Percentiles rank a stretch among this genome's conserved stretches.
Evolutionary conservation across 2,888 invertebrate genomes (phyloP).

Genomic region (Priocnemis perturbator): DNA sequence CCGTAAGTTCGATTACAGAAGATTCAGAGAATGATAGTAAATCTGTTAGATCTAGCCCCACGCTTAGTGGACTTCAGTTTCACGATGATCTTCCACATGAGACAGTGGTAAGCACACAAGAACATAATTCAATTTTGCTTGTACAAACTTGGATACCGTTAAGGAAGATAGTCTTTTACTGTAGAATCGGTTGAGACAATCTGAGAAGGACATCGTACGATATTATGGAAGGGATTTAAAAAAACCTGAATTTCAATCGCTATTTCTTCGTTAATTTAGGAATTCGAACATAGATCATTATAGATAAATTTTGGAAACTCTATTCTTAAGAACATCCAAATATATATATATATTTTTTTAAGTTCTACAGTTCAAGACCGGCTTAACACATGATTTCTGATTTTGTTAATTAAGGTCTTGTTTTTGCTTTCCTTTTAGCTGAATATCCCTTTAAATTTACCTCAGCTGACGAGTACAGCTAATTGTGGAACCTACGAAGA

Average conservation of each 20-base stretch:
- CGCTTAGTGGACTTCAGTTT: slow-evolving; percentile 89
- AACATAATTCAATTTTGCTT: background rate
- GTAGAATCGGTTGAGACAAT: too few species aligned
- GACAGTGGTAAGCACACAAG: slow-evolving; percentile 82
- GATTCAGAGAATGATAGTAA: slow-evolving; percentile 78
- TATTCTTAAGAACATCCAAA: too few species aligned
- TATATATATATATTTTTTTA: too few species aligned
- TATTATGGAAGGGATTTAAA: too few species aligned
- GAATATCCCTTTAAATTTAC: slow-evolving; percentile 89
- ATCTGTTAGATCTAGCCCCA: slow-evolving; percentile 78
- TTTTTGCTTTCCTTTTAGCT: slow-evolving; percentile 77
- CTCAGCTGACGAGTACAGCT: slow-evolving; percentile 80
- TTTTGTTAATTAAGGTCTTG: background rate
- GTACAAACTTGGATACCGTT: too few species aligned
- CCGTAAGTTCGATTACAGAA: slow-evolving; percentile 82
- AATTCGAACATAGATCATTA: too few species aligned
- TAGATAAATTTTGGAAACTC: slow-evolving; percentile 7
- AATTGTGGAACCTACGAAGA: slow-evolving; percentile 86
- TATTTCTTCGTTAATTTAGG: too few species aligned
- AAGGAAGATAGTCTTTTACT: too few species aligned
- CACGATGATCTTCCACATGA: slow-evolving; percentile 91
- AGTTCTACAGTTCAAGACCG: too few species aligned
- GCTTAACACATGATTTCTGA: too few species aligned
- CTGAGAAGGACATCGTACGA: too few species aligned
- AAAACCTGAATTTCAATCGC: too few species aligned